Conservation (phyloP, 2,113 vertebrate genomes). For the Gopherus flavomarginatus region DNA sequence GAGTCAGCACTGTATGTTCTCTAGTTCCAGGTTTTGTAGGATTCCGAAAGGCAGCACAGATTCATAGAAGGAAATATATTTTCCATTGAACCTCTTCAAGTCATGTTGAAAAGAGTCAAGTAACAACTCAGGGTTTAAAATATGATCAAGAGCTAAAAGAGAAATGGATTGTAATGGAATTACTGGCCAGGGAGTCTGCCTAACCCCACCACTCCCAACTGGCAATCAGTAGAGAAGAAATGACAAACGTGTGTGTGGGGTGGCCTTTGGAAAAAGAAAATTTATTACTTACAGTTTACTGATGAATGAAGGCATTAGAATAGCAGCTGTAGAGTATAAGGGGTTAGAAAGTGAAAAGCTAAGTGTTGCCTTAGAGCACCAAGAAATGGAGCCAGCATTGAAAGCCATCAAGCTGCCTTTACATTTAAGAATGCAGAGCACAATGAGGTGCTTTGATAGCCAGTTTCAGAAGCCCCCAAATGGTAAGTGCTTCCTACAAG, state of each 20-base stretch:
- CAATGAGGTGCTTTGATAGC: conserved; percentile 75
- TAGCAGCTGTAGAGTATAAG: conserved; percentile 76
- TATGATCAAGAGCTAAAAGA: background rate
- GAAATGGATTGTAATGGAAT: conserved; percentile 53
- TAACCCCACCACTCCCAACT: background rate
- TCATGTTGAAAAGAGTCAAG: conserved; percentile 59
- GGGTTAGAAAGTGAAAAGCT: conserved; percentile 72
- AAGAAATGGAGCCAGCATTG: conserved; percentile 78
- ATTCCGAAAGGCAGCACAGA: background rate
- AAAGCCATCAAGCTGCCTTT: conserved; percentile 75
- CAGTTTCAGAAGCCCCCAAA: conserved; percentile 26
- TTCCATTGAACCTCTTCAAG: conserved; percentile 53
- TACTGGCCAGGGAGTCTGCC: conserved; percentile 28
- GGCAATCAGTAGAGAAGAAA: conserved; percentile 40
- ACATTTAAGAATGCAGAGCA: conserved; percentile 68
- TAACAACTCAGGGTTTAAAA: conserved; percentile 65
- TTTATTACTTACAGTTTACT: conserved; percentile 75
- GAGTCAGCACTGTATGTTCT: background rate
- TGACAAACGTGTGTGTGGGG: conserved; percentile 41
- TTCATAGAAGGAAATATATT: conserved; percentile 17
- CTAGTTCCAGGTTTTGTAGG: background rate
- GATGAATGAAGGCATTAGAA: conserved; percentile 81
- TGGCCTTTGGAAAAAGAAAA: conserved; percentile 61
- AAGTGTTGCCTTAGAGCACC: conserved; percentile 75
- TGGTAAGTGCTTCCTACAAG: conserved; percentile 53